These are phyloP conservation scores for Synanceia verrucosa DNA, from an alignment of 2,797 vertebrate genomes.

Conservation along the genomic window DNA sequence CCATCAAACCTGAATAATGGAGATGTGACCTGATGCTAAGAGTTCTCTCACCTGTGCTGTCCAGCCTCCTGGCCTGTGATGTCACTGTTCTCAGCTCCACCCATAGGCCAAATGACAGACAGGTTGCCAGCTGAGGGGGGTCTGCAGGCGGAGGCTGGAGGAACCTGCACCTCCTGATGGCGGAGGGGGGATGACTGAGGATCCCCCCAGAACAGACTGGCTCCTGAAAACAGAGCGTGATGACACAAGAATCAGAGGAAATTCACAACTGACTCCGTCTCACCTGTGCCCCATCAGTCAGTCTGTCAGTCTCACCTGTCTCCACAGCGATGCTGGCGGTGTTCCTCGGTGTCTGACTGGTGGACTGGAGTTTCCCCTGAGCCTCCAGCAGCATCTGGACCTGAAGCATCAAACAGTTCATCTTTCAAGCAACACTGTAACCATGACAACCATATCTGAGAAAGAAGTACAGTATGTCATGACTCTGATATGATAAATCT, in stretches of 20 bases:
- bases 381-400: constrained; percentile 93
- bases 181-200: constrained; percentile 49
- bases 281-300: neutral
- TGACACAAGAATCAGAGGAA: too few relatives aligned
- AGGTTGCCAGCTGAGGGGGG: constrained; percentile 52
- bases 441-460: neutral
- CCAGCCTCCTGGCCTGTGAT: neutral
- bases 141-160: constrained; percentile 2
- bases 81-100: constrained; percentile 54
- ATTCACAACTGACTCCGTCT: too few relatives aligned
- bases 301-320: constrained; percentile 84
- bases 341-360: constrained; percentile 65
- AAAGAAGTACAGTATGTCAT: too few relatives aligned
- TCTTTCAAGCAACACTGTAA: neutral
- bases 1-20: too few relatives aligned
- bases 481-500: too few relatives aligned
- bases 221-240: constrained; percentile 78
- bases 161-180: constrained; percentile 53
- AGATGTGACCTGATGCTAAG: neutral
- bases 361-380: constrained; percentile 75
- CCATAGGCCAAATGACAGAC: constrained; percentile 31
- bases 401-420: constrained; percentile 67
- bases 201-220: constrained; percentile 91
- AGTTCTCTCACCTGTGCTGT: constrained; percentile 54
- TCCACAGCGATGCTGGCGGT: constrained; percentile 90